A percentile compares a stretch with the other conserved stretches of the same genome.
Conservation (phyloP, 2,888 invertebrate genomes). For the Drosophila bunnanda region DNA sequence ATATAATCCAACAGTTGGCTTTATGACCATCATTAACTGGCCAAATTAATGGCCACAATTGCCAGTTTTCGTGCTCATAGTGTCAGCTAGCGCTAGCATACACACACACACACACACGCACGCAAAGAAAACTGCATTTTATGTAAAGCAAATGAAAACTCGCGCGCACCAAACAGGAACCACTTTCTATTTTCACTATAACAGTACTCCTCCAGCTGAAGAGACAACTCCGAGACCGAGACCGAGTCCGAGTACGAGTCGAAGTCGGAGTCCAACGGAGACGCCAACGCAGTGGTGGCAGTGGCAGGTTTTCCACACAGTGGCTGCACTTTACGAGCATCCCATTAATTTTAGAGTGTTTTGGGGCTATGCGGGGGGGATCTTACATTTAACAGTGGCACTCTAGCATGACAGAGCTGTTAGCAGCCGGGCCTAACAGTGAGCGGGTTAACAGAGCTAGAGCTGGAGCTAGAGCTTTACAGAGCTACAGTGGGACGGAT, state of each 20-base stretch:
- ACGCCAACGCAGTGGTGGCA: slow-evolving; percentile 49
- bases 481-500: slow-evolving; percentile 41
- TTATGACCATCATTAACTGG: slow-evolving; percentile 36
- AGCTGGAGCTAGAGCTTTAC: slow-evolving; percentile 42
- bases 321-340: slow-evolving; percentile 67
- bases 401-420: slow-evolving; percentile 65
- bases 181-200: slow-evolving; percentile 85
- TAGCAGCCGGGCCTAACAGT: slow-evolving; percentile 36
- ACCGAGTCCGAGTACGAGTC: slow-evolving; percentile 4
- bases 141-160: slow-evolving; percentile 79
- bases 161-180: slow-evolving; percentile 79
- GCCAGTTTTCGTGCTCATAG: slow-evolving; percentile 29
- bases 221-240: slow-evolving; percentile 20
- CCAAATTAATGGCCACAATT: slow-evolving; percentile 47
- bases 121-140: slow-evolving; percentile 64
- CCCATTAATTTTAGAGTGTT: slow-evolving; percentile 63
- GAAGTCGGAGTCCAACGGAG: slow-evolving; percentile 11
- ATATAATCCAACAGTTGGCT: slow-evolving; percentile 15
- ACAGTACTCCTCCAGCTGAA: slow-evolving; percentile 65
- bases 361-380: neutral
- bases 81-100: slow-evolving; percentile 27
- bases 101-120: slow-evolving; percentile 41
- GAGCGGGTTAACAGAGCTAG: neutral
- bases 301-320: slow-evolving; percentile 68
- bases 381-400: slow-evolving; percentile 48